A percentile compares a stretch with the other conserved stretches of the same genome.
Evolutionary conservation across 2,797 vertebrate species (phyloP).

Genomic region (Sebastes oblongus): DNA sequence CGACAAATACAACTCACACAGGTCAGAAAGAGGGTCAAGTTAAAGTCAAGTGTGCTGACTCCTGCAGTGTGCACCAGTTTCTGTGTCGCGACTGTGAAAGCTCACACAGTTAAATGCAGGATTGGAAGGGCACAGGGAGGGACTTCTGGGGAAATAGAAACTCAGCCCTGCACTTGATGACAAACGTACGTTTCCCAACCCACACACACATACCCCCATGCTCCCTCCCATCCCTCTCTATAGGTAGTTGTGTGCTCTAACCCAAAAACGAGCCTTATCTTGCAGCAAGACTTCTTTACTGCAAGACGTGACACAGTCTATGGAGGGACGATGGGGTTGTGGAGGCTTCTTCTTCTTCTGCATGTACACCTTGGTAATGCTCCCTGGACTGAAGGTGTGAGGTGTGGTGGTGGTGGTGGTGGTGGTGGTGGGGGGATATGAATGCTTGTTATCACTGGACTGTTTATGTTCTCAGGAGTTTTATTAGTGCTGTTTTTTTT

Average conservation of each 20-base stretch:
- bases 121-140: slow-evolving; percentile 55
- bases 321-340: slow-evolving; percentile 35
- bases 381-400: neutral
- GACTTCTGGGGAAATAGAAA: slow-evolving; percentile 77
- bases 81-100: neutral
- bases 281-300: neutral
- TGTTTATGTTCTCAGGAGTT: neutral
- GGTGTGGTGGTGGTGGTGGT: too few relatives aligned
- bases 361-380: slow-evolving; percentile 46
- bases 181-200: neutral
- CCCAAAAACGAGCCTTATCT: neutral
- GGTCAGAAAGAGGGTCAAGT: neutral
- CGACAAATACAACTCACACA: neutral
- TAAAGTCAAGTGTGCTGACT: too few relatives aligned
- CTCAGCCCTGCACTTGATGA: slow-evolving; percentile 28
- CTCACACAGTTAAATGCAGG: neutral
- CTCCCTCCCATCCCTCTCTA: slow-evolving; percentile 2
- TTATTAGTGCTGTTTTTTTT: neutral
- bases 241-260: slow-evolving; percentile 15
- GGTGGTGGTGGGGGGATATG: neutral
- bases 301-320: neutral
- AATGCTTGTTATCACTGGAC: neutral
- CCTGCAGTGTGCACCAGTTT: neutral
- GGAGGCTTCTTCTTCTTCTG: slow-evolving; percentile 41
- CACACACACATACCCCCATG: neutral